Percentiles rank a stretch among this genome's conserved stretches.
Evolutionary conservation across 1,140 invertebrate species (phyloP).

Genomic region (Danaus plexippus): DNA sequence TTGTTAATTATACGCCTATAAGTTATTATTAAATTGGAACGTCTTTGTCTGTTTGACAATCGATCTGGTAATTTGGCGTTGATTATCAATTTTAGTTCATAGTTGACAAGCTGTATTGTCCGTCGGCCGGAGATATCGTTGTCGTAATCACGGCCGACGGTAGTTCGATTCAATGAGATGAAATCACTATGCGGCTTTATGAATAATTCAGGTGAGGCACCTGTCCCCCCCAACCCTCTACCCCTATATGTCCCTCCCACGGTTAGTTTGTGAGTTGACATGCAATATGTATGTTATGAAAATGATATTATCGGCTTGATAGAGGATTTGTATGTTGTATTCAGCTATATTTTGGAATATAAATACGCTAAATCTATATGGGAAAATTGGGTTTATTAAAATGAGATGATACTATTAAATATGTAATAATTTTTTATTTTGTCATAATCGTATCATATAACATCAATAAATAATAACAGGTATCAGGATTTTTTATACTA

Average conservation of each 20-base stretch:
- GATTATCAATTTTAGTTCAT: slow-evolving; percentile 33
- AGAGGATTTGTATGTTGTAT: not conserved
- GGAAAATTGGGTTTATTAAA: no score
- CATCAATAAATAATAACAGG: no score
- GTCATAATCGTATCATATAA: no score
- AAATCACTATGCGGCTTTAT: slow-evolving; percentile 67
- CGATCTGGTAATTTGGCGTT: no score
- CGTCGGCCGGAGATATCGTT: slow-evolving; percentile 52
- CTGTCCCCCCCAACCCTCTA: slow-evolving; percentile 30
- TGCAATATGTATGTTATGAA: slow-evolving; percentile 21
- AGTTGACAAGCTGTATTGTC: slow-evolving; percentile 51
- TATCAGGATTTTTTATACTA: no score
- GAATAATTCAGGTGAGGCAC: slow-evolving; percentile 62
- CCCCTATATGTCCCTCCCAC: slow-evolving; percentile 23
- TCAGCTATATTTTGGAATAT: no score
- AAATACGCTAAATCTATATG: no score
- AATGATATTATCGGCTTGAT: slow-evolving; percentile 9
- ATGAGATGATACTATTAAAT: no score
- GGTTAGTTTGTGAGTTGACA: slow-evolving; percentile 34
- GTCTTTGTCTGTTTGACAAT: no score
- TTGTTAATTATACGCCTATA: no score
- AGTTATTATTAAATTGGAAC: no score
- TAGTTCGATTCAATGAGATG: slow-evolving; percentile 65
- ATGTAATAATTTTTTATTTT: no score
- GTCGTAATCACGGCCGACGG: slow-evolving; percentile 63